Evolutionary conservation across 2,797 vertebrate genomes (phyloP).

Genomic region (Sebastes taczanowskii): DNA sequence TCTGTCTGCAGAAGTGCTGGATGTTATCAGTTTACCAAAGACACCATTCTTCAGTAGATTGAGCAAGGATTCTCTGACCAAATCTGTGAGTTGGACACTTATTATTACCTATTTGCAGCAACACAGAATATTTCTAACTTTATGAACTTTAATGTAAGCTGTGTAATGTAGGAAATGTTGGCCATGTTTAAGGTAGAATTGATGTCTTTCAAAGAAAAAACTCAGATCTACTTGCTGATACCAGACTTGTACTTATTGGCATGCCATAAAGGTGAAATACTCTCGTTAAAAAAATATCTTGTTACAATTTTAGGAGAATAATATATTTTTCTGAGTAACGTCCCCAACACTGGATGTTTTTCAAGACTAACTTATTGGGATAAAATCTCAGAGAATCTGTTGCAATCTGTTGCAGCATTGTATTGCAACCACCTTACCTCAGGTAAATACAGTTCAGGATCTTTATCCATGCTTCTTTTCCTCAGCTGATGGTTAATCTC

Average conservation of each 20-base stretch:
- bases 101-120: background rate
- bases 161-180: background rate
- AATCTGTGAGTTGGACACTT: slow-evolving; percentile 69
- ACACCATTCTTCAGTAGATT: slow-evolving; percentile 75
- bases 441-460: background rate
- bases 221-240: background rate
- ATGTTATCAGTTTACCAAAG: slow-evolving; percentile 66
- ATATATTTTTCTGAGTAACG: background rate
- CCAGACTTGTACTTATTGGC: background rate
- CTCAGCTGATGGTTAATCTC: slow-evolving; percentile 64
- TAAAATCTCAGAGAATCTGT: background rate
- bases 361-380: background rate
- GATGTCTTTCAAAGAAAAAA: background rate
- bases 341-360: background rate
- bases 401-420: background rate
- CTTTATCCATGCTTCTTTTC: background rate
- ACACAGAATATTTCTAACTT: background rate
- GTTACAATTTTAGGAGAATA: background rate
- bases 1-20: slow-evolving; percentile 59
- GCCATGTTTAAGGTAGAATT: background rate
- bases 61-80: slow-evolving; percentile 58
- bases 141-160: background rate
- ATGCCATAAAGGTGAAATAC: background rate
- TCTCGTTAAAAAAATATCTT: background rate
- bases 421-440: background rate